Percentiles rank a stretch among this genome's conserved stretches.
phyloP scores from a whole-genome alignment of 2,888 invertebrate species.

The Crocallis elinguaria region DNA sequence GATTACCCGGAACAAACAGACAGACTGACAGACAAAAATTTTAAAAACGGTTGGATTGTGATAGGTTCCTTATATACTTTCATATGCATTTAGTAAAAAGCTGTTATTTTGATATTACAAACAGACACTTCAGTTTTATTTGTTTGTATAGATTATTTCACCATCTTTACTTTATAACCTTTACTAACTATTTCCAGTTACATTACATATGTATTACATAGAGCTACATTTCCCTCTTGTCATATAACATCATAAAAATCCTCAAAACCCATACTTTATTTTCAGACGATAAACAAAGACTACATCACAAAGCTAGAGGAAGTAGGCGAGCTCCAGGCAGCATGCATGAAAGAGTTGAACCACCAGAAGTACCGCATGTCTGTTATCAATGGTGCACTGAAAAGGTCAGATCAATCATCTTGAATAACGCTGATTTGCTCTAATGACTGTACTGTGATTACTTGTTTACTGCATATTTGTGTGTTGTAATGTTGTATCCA shows the following conservation, averaged over 20 bases:
- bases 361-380: slow-evolving; percentile 97
- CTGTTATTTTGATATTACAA: no score
- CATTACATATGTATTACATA: no score
- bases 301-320: slow-evolving; percentile 94
- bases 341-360: slow-evolving; percentile 94
- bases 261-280: slow-evolving; percentile 25
- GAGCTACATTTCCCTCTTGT: no score
- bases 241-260: background rate
- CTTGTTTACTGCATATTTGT: slow-evolving; percentile 23
- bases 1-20: no score
- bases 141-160: no score
- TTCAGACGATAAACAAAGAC: slow-evolving; percentile 90
- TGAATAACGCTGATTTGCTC: slow-evolving; percentile 18
- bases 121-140: no score
- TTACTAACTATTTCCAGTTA: no score
- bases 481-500: slow-evolving; percentile 2
- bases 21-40: no score
- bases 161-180: no score
- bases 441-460: slow-evolving; percentile 25
- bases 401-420: slow-evolving; percentile 87
- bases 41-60: no score
- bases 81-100: no score
- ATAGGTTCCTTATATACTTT: no score
- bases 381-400: slow-evolving; percentile 90
- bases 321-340: slow-evolving; percentile 91